Percentiles rank a stretch among this genome's conserved stretches.
Evolutionary conservation across 2,888 invertebrate genomes (phyloP).

Genomic region (Epistrophe grossulariae): DNA sequence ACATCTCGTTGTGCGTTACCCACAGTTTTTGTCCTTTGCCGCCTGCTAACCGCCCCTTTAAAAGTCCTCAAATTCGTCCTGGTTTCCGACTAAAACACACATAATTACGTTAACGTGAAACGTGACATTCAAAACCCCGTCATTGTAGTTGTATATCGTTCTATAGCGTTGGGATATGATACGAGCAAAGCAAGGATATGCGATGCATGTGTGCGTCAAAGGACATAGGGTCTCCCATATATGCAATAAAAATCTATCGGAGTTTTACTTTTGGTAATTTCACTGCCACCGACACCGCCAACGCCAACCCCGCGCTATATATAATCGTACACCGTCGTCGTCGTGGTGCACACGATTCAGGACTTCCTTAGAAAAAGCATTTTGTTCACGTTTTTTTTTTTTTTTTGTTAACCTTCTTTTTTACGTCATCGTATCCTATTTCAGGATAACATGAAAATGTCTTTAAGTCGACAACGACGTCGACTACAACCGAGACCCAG

Average conservation of each 20-base stretch:
- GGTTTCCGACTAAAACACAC: conserved; percentile 52
- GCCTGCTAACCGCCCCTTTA: neutral
- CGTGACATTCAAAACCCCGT: conserved; percentile 72
- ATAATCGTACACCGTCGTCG: neutral
- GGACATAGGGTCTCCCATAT: conserved; percentile 6
- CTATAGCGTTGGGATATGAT: no score
- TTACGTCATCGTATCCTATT: conserved; percentile 37
- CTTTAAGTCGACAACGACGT: conserved; percentile 19
- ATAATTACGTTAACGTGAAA: conserved; percentile 72
- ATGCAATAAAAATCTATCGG: conserved; percentile 66
- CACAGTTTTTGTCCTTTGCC: neutral
- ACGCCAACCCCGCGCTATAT: neutral
- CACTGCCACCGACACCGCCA: conserved; percentile 22
- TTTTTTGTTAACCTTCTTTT: neutral
- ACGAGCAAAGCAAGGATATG: conserved; percentile 22
- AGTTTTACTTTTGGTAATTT: conserved; percentile 71
- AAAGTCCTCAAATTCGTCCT: conserved; percentile 46
- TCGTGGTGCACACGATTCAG: conserved; percentile 2
- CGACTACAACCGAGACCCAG: neutral
- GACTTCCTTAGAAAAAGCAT: conserved; percentile 27
- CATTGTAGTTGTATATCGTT: neutral
- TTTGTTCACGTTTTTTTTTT: conserved; percentile 1
- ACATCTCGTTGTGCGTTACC: conserved; percentile 37
- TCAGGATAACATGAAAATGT: conserved; percentile 46
- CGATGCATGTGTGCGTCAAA: conserved; percentile 31